phyloP scores from a whole-genome alignment of 23 tunicate genomes.

The Ascidia mentula region DNA sequence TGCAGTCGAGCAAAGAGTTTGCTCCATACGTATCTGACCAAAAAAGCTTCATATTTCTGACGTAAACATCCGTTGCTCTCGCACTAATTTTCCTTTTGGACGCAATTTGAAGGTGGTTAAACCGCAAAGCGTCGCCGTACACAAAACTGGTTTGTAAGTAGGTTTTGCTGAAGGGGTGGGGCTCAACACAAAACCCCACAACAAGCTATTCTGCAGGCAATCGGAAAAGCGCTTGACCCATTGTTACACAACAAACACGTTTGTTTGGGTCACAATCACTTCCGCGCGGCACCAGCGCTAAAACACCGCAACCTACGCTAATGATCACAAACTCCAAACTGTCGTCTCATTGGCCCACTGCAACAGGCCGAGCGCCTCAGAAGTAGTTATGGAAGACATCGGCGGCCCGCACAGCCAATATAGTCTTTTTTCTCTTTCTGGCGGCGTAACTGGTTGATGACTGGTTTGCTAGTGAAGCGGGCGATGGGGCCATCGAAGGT shows the following conservation, averaged over 20 bases:
- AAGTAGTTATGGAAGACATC: not conserved
- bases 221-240: not conserved
- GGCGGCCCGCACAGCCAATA: not conserved
- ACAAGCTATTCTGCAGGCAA: not conserved
- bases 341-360: not conserved
- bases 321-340: not conserved
- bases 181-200: too few relatives aligned
- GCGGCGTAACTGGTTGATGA: not conserved
- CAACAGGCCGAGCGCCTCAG: not conserved
- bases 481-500: not conserved
- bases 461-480: not conserved
- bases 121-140: too few relatives aligned
- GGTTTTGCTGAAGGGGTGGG: too few relatives aligned
- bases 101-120: too few relatives aligned
- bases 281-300: not conserved
- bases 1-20: too few relatives aligned
- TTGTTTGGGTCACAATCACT: constrained; percentile 7
- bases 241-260: not conserved
- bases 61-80: too few relatives aligned
- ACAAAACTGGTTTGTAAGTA: too few relatives aligned
- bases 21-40: too few relatives aligned
- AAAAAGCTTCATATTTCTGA: too few relatives aligned
- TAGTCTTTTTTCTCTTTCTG: not conserved
- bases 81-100: too few relatives aligned
- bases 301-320: not conserved